Evolutionary conservation across 1,140 invertebrate species (phyloP).

Genomic region (Apis mellifera): Amel_HAv3.1 CM009934.2:9896501-9897000

Average conservation of each 20-base stretch:
- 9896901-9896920: conserved; percentile 61
- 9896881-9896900: conserved; percentile 25
- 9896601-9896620: conserved; percentile 72
- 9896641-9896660: background rate
- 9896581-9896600: conserved; percentile 65
- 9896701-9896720: background rate
- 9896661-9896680: conserved; percentile 3
- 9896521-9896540: conserved; percentile 67
- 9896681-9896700: background rate
- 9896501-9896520: conserved; percentile 34
- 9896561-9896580: conserved; percentile 69
- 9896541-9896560: conserved; percentile 66
- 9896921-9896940: conserved; percentile 23
- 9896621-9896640: conserved; percentile 57
- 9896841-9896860: conserved; percentile 37
- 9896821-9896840: conserved; percentile 28
- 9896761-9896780: background rate
- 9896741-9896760: background rate
- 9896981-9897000: conserved; percentile 2
- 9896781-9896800: background rate
- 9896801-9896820: background rate
- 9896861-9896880: background rate
- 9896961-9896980: conserved; percentile 42
- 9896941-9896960: conserved; percentile 44
- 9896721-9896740: background rate